Conservation (phyloP, 2,888 invertebrate genomes). For the Tinea trinotella region DNA sequence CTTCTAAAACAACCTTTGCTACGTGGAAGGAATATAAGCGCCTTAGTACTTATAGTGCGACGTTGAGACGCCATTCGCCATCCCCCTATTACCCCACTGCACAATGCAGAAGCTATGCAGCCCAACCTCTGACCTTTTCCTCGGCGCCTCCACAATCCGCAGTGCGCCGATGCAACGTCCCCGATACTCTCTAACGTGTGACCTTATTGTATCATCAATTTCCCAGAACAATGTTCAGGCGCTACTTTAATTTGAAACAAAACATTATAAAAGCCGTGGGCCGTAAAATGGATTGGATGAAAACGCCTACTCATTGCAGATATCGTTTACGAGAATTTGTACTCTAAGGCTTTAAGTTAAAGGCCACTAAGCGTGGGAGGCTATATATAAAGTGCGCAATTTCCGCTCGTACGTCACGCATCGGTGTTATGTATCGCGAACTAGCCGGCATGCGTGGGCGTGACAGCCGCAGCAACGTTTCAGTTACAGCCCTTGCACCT, state of each 20-base stretch:
- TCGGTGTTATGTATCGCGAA: slow-evolving; percentile 1
- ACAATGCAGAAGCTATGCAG: slow-evolving; percentile 22
- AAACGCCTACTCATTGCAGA: slow-evolving; percentile 18
- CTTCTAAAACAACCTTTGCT: slow-evolving; percentile 58
- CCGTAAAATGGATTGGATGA: slow-evolving; percentile 15
- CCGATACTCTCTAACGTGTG: slow-evolving; percentile 27
- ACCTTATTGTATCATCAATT: slow-evolving; percentile 33
- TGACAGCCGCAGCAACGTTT: slow-evolving; percentile 19
- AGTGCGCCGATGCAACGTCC: slow-evolving; percentile 32
- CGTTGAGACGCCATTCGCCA: slow-evolving; percentile 33
- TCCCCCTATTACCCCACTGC: slow-evolving; percentile 32
- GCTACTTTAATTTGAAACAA: slow-evolving; percentile 5
- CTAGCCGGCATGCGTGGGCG: slow-evolving; percentile 13
- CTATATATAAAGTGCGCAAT: slow-evolving; percentile 30
- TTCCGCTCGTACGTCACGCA: slow-evolving; percentile 30
- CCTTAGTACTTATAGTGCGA: slow-evolving; percentile 35
- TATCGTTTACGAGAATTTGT: background rate
- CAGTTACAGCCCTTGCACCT: slow-evolving; percentile 24
- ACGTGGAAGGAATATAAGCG: slow-evolving; percentile 37
- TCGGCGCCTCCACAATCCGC: slow-evolving; percentile 36
- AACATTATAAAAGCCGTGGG: slow-evolving; percentile 14
- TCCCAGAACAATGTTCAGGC: slow-evolving; percentile 7
- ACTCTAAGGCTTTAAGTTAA: slow-evolving; percentile 10
- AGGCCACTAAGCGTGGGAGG: slow-evolving; percentile 16
- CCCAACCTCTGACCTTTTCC: slow-evolving; percentile 17